Percentiles rank a stretch among this genome's conserved stretches.
Conservation (phyloP, 92 coral and sea anemone genomes). For the Umimayanthus chanpuru region DNA sequence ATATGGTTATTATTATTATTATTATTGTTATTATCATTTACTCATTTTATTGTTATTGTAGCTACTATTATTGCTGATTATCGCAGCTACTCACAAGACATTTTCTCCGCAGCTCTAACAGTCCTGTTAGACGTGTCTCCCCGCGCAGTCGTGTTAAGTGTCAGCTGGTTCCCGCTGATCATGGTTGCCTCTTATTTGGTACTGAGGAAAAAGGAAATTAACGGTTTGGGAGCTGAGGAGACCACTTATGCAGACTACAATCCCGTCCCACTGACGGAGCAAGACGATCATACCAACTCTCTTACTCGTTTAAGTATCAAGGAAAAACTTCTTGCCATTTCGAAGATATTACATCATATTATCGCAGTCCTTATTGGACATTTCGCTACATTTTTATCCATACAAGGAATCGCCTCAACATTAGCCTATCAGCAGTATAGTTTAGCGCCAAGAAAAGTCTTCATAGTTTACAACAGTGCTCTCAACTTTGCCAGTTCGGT, state of each 20-base stretch:
- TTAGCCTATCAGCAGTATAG: neutral
- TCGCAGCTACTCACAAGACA: neutral
- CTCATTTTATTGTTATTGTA: too few species aligned
- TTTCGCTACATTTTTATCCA: neutral
- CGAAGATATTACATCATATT: neutral
- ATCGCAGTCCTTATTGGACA: neutral
- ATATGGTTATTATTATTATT: too few species aligned
- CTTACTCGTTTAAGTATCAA: neutral
- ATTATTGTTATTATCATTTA: too few species aligned
- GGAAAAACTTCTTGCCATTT: neutral
- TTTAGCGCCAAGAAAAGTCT: conserved; percentile 3
- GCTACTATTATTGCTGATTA: neutral
- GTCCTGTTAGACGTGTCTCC: neutral
- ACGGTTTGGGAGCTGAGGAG: neutral
- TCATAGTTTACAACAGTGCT: neutral
- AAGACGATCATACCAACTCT: neutral
- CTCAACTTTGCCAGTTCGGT: neutral
- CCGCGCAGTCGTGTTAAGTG: neutral
- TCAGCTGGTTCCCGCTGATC: neutral
- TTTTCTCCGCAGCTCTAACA: neutral
- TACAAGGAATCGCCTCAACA: conserved; percentile 8
- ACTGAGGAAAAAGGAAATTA: neutral
- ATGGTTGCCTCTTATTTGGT: neutral
- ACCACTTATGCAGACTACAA: neutral
- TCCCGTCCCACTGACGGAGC: neutral